Conservation (phyloP, 2,797 vertebrate species). For the Myotis vivesi region DNA sequence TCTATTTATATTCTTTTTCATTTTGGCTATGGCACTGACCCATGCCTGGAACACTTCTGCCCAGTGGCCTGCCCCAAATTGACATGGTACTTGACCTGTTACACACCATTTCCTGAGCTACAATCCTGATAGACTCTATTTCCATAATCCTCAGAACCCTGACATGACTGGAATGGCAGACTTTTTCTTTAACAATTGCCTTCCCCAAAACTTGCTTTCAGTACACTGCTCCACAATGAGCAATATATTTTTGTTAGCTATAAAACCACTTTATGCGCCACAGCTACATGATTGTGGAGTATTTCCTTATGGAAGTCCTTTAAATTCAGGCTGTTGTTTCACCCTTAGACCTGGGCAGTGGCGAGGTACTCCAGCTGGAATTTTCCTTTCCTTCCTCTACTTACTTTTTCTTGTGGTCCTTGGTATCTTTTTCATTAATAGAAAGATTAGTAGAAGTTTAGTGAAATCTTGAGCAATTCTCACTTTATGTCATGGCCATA, state of each 20-base stretch:
- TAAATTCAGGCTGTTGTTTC: background rate
- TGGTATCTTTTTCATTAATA: background rate
- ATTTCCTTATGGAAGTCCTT: background rate
- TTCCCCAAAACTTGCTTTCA: slow-evolving; percentile 17
- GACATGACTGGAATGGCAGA: background rate
- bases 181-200: slow-evolving; percentile 16
- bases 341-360: background rate
- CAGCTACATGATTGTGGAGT: background rate
- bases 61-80: slow-evolving; percentile 67
- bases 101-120: slow-evolving; percentile 70
- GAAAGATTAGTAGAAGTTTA: background rate
- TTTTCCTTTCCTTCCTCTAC: background rate
- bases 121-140: slow-evolving; percentile 48
- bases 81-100: slow-evolving; percentile 70
- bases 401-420: background rate
- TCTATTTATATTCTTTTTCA: slow-evolving; percentile 69
- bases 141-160: slow-evolving; percentile 55
- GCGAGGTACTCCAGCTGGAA: background rate
- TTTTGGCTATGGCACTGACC: slow-evolving; percentile 62
- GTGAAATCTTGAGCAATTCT: background rate
- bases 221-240: background rate
- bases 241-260: background rate
- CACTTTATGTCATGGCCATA: background rate
- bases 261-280: background rate
- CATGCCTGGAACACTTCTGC: slow-evolving; percentile 61